A percentile compares a stretch with the other conserved stretches of the same genome.
Conservation (phyloP, 2,797 vertebrate genomes). For the Poecilia wingei region DNA sequence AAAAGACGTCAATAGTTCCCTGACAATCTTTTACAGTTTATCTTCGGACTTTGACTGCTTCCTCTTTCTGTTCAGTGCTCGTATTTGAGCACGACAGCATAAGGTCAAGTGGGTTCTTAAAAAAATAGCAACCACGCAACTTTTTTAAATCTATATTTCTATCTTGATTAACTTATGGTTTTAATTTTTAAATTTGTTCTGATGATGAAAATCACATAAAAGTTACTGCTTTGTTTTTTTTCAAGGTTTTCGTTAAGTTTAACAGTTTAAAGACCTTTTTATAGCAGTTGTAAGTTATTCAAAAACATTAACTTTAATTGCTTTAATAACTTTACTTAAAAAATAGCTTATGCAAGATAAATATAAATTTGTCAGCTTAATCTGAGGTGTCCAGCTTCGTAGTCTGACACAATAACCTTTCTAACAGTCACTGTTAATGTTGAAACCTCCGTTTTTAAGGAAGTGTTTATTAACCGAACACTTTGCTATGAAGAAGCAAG, state of each 20-base stretch:
- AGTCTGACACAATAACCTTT: background rate
- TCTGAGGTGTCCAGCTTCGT: background rate
- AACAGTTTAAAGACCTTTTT: background rate
- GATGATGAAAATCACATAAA: background rate
- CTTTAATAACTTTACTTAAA: background rate
- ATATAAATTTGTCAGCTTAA: background rate
- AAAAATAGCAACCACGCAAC: background rate
- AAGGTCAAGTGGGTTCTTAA: background rate
- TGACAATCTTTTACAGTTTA: background rate
- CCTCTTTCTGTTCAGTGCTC: background rate
- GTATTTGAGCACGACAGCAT: background rate
- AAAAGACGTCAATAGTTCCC: background rate
- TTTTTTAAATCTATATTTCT: background rate
- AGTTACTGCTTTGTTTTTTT: background rate
- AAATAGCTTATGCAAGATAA: background rate
- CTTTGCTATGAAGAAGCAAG: background rate
- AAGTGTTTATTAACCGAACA: background rate
- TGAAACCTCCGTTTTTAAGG: background rate
- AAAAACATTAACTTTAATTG: background rate
- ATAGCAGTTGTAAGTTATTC: background rate
- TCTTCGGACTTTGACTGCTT: background rate
- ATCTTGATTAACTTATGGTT: background rate
- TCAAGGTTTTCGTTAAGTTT: background rate
- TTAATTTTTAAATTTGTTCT: background rate
- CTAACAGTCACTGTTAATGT: background rate